phyloP scores from a whole-genome alignment of 2,888 invertebrate species.

The Oscheius sp. region DNA sequence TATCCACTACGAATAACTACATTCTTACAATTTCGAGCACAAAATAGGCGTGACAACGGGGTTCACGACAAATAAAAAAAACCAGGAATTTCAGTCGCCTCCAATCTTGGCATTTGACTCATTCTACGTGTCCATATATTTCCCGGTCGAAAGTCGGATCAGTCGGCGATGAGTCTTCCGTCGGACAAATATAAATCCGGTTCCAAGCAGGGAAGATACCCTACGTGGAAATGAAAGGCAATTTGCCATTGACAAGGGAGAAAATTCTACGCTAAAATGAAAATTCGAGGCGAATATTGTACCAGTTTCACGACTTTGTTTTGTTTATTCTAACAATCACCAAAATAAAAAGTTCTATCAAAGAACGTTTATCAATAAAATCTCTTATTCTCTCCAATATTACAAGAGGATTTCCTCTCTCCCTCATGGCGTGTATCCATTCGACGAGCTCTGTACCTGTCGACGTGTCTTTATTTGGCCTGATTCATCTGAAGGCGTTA shows the following conservation, averaged over 20 bases:
- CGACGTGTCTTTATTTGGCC: constrained; percentile 27
- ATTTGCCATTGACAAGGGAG: not conserved
- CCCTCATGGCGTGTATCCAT: not conserved
- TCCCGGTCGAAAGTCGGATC: constrained; percentile 15
- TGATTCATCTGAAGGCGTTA: constrained; percentile 30
- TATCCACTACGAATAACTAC: too few species aligned
- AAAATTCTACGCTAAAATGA: not conserved
- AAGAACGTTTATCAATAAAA: not conserved
- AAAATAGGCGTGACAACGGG: too few species aligned
- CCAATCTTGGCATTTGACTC: too few species aligned
- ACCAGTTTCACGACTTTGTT: too few species aligned
- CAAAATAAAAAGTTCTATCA: not conserved
- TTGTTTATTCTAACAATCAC: too few species aligned
- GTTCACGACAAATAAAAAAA: too few species aligned
- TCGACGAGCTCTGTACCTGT: not conserved
- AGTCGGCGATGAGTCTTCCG: constrained; percentile 24
- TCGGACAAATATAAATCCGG: constrained; percentile 33
- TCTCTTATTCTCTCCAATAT: not conserved
- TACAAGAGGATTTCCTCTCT: not conserved
- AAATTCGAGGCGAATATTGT: too few species aligned
- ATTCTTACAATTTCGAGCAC: too few species aligned
- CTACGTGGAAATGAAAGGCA: constrained; percentile 5
- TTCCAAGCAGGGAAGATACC: constrained; percentile 21
- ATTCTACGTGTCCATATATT: not conserved
- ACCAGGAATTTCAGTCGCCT: not conserved